Evolutionary conservation across 2,113 vertebrate species (phyloP).

Genomic region (Podarcis cretensis): DNA sequence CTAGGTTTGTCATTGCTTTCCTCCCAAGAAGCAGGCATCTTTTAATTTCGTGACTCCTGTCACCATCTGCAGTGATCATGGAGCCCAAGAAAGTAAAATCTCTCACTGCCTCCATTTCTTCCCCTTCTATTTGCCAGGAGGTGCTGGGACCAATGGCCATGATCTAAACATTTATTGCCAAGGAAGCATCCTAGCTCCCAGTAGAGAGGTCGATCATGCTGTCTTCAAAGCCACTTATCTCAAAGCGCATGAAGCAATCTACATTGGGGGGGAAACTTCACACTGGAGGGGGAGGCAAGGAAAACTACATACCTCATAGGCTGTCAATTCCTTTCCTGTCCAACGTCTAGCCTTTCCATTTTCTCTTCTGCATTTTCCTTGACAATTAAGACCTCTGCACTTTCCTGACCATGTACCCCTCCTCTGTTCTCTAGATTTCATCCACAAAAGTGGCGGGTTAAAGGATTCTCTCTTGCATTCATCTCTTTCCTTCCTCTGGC

Average conservation of each 20-base stretch:
- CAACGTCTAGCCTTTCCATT: background rate
- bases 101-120: too few species aligned
- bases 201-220: background rate
- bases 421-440: background rate
- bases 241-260: background rate
- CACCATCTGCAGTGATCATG: too few species aligned
- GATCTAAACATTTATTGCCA: background rate
- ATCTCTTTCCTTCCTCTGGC: background rate
- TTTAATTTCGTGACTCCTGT: too few species aligned
- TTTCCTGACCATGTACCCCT: background rate
- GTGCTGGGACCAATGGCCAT: too few species aligned
- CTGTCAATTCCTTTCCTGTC: too few species aligned
- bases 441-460: background rate
- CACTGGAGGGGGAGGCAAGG: background rate
- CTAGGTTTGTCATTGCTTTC: too few species aligned
- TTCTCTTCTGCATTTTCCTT: background rate
- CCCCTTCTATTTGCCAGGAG: too few species aligned
- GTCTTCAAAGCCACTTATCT: background rate
- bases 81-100: too few species aligned
- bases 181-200: too few species aligned
- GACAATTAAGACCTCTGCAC: background rate
- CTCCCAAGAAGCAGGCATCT: too few species aligned
- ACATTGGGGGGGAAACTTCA: too few species aligned
- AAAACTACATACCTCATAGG: too few species aligned
- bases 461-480: background rate